Evolutionary conservation across 2,113 vertebrate species (phyloP).

Genomic region (Procapra przewalskii): DNA sequence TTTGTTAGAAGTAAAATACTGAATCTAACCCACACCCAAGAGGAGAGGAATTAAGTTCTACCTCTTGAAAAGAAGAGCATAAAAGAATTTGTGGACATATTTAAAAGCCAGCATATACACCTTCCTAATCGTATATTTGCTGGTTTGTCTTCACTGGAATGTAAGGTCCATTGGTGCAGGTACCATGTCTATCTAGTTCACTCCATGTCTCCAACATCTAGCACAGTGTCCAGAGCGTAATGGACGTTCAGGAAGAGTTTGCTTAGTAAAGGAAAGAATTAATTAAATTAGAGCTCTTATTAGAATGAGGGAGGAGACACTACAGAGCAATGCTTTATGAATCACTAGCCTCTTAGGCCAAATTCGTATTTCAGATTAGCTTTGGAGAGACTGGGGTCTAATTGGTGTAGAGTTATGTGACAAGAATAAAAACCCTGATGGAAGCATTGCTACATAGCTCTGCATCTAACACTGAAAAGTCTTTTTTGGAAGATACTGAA

Average conservation of each 20-base stretch:
- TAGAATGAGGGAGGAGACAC: background rate
- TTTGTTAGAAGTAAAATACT: background rate
- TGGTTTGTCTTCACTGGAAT: background rate
- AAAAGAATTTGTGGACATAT: background rate
- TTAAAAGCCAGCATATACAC: background rate
- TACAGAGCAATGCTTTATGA: background rate
- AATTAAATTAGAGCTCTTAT: background rate
- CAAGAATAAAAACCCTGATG: background rate
- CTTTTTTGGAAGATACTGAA: background rate
- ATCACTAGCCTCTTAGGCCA: background rate
- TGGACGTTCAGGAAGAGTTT: background rate
- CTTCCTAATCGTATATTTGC: background rate
- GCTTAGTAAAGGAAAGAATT: background rate
- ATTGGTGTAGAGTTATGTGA: background rate
- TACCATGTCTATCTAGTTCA: background rate
- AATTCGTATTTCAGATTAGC: background rate
- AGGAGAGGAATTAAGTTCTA: background rate
- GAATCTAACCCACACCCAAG: background rate
- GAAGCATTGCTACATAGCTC: background rate
- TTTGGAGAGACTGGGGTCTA: background rate
- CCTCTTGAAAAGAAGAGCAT: background rate
- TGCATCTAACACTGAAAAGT: background rate
- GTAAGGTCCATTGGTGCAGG: background rate
- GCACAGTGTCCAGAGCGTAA: background rate
- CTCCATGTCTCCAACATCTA: background rate